phyloP scores from a whole-genome alignment of 2,888 invertebrate genomes.

The Branchipolynoe longqiensis region DNA sequence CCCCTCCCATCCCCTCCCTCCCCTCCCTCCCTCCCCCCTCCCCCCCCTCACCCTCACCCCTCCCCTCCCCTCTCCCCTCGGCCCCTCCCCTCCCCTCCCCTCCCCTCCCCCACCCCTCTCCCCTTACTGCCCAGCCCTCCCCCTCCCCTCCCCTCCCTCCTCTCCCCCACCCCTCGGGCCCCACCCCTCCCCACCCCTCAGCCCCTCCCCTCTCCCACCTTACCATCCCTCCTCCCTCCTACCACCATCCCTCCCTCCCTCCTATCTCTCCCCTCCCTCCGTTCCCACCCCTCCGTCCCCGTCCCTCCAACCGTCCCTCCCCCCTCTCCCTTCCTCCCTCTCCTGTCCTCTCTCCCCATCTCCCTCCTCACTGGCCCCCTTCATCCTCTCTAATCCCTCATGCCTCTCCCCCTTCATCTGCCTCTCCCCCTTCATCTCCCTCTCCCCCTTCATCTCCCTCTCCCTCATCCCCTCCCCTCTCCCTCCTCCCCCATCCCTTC shows the following conservation, averaged over 20 bases:
- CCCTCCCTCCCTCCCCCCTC: neutral
- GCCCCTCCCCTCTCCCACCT: neutral
- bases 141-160: neutral
- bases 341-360: neutral
- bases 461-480: neutral
- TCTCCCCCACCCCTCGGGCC: neutral
- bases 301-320: neutral
- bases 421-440: neutral
- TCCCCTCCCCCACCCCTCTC: neutral
- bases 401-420: neutral
- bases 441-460: neutral
- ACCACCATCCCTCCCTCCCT: neutral
- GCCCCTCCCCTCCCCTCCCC: neutral
- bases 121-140: neutral
- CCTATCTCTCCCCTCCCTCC: neutral
- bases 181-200: neutral
- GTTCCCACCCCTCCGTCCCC: neutral
- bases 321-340: neutral
- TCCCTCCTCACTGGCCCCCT: neutral
- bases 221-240: neutral
- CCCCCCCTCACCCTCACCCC: neutral
- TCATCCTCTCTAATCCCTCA: neutral
- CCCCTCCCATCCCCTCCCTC: neutral
- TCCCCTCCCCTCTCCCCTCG: neutral
- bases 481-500: neutral